These are phyloP conservation scores for Marcusenius ussheri DNA, from an alignment of 2,113 vertebrate genomes.

Conservation along the genomic window DNA sequence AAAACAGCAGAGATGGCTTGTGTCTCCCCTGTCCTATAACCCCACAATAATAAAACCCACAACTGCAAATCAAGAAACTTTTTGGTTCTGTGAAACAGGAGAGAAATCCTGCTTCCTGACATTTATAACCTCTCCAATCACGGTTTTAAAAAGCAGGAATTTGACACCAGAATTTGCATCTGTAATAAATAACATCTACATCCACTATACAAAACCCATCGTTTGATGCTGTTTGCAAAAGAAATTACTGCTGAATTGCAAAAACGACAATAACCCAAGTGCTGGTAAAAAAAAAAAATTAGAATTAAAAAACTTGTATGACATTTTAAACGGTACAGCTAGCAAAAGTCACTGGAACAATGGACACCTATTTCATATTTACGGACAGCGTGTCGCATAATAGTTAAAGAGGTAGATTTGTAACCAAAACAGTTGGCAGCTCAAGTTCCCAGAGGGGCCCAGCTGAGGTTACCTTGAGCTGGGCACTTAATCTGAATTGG, in stretches of 20 bases:
- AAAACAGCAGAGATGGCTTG: slow-evolving; percentile 10
- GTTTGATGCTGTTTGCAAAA: not conserved
- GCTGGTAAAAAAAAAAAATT: not conserved
- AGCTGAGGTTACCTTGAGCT: not conserved
- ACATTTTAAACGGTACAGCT: not conserved
- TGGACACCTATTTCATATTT: not conserved
- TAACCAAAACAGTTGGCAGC: slow-evolving; percentile 1
- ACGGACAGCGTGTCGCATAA: not conserved
- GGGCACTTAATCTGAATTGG: not conserved
- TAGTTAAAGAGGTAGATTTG: not conserved
- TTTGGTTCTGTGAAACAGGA: not conserved
- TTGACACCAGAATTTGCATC: not conserved
- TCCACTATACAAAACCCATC: not conserved
- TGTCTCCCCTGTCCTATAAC: not conserved
- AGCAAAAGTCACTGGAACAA: not conserved
- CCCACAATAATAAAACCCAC: not conserved
- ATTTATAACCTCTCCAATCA: not conserved
- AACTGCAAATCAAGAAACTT: slow-evolving; percentile 15
- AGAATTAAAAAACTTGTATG: not conserved
- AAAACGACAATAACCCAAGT: not conserved
- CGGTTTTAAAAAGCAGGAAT: not conserved
- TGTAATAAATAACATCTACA: not conserved
- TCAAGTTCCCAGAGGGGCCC: not conserved
- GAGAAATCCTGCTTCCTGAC: not conserved
- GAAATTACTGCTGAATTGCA: not conserved